Base-by-base conservation (phyloP, 2,113 vertebrate genomes). In the Brachyistius frenatus region DNA sequence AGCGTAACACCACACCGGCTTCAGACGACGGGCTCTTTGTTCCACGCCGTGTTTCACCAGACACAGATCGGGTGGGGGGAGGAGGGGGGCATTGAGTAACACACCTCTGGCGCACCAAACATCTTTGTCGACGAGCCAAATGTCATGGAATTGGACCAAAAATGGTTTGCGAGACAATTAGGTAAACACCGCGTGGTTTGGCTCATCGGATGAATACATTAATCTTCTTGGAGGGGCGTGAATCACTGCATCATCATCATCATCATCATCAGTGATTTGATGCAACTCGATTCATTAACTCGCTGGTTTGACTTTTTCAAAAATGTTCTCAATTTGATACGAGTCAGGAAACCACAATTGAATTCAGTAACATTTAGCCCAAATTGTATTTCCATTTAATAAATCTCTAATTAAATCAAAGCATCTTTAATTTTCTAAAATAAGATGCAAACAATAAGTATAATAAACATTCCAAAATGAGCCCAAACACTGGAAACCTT, bases 1-100 rank as follows among this genome's bases (percentile, higher is more conserved):
- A 89, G 89, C 80, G 93, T 93, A 94, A 94, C 88, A 90, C 81
- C 93, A 94, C 89, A 93, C 91, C 88, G 3, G 78, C 82, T 74
- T 87, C 85, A 88, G 91, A 84, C 80, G 86, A 66, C 80, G 31
- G 85, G 31, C 86, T 87, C 89, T 91, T 89, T 92, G 88, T 92
- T 90, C 85, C 73, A 37, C 57, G 36, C 76, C 68, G 58, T 83
- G 90, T 92, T 84, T 91, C 90, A 84, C 85, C 84, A 89, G 78
- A 83, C 73, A 47, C 70, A 67, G 83, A 87, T 47, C 60, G 60
- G 68, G 23, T 23, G 23, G 23, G 23, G 23, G 23, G 23, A 23
- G 23, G 23, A 23, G 61, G 23, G 67, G 11, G 78, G 83, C 76
- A 83, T 14, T 31, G 75, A 83, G 66, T 7, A 78, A 83, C 76